Evolutionary conservation across 2,113 vertebrate genomes (phyloP).

Genomic region (Rattus rattus): DNA sequence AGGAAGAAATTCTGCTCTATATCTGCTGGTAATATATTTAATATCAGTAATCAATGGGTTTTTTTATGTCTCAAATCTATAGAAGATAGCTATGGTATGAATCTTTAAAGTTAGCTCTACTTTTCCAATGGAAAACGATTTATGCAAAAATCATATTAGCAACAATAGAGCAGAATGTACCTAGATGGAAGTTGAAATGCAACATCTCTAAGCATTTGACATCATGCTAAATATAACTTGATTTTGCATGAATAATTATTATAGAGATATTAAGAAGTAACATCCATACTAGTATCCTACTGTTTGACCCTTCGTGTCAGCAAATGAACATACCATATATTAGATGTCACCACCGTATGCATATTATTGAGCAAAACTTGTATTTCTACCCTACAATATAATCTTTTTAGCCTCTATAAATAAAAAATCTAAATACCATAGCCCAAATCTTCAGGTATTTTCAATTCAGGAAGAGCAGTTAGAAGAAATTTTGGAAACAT

Average conservation of each 20-base stretch:
- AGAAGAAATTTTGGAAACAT: neutral
- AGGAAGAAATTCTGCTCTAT: neutral
- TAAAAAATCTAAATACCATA: neutral
- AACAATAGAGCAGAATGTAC: neutral
- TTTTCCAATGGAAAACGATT: neutral
- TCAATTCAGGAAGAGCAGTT: neutral
- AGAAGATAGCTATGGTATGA: neutral
- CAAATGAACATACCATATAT: neutral
- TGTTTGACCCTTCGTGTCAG: neutral
- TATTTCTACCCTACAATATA: neutral
- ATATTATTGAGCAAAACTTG: neutral
- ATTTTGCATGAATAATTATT: constrained; percentile 19
- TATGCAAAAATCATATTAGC: neutral
- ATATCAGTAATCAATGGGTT: constrained; percentile 13
- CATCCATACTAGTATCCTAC: neutral
- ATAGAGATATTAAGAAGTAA: constrained; percentile 3
- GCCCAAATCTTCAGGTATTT: neutral
- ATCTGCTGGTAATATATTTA: neutral
- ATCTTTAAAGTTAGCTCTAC: constrained; percentile 4
- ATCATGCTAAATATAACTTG: neutral
- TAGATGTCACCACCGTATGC: neutral
- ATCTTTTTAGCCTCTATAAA: neutral
- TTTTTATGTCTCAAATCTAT: neutral
- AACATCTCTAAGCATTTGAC: neutral
- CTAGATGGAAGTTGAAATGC: constrained; percentile 26